These are phyloP conservation scores for Agrenia bidenticulata DNA, from an alignment of 2,888 invertebrate genomes.

Conservation along the genomic window DNA sequence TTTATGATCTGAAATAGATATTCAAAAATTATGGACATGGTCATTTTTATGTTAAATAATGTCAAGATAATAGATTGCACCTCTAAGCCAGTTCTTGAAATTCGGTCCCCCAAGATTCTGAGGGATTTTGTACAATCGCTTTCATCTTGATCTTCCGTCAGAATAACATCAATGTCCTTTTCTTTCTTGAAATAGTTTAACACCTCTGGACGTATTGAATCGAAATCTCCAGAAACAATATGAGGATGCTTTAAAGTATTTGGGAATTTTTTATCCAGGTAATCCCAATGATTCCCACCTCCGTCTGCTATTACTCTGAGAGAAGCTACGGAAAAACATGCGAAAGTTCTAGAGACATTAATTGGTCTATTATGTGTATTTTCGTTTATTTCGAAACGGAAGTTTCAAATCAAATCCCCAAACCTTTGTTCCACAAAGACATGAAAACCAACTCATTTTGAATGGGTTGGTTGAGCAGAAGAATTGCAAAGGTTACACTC, in stretches of 20 bases:
- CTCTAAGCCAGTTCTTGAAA: too few species aligned
- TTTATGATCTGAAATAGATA: slow-evolving; percentile 55
- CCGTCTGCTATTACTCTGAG: slow-evolving; percentile 1
- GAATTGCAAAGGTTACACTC: too few species aligned
- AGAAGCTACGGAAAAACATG: not conserved
- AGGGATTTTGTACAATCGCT: slow-evolving; percentile 89
- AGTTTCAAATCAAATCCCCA: too few species aligned
- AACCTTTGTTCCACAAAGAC: slow-evolving; percentile 22
- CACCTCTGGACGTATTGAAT: slow-evolving; percentile 66
- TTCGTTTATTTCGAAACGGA: too few species aligned
- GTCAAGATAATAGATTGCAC: too few species aligned
- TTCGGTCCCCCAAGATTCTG: slow-evolving; percentile 53
- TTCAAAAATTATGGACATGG: too few species aligned
- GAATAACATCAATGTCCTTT: slow-evolving; percentile 57
- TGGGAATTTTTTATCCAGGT: not conserved
- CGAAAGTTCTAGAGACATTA: not conserved
- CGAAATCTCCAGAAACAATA: slow-evolving; percentile 85
- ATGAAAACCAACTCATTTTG: slow-evolving; percentile 13
- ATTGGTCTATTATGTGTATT: not conserved
- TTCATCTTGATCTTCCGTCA: slow-evolving; percentile 76
- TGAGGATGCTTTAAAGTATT: slow-evolving; percentile 61
- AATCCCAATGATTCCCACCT: slow-evolving; percentile 12
- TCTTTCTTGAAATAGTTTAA: slow-evolving; percentile 55
- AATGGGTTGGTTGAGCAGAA: slow-evolving; percentile 25
- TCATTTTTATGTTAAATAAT: too few species aligned